Base-by-base conservation (phyloP, 2,888 invertebrate genomes). In the Melieria omissa region DNA sequence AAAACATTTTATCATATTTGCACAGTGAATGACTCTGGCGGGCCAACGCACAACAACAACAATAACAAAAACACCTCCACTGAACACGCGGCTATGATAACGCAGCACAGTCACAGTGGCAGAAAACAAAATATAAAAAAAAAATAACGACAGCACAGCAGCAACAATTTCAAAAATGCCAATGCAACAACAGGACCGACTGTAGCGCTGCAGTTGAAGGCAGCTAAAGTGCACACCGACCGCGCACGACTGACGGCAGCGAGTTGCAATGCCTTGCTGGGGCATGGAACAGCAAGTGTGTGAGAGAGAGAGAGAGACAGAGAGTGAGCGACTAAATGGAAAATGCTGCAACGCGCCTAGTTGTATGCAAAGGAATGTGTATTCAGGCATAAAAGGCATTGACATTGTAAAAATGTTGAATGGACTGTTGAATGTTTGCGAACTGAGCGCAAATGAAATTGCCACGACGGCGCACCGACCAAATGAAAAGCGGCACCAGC, bases 381-480 rank as follows among this genome's bases (percentile, higher is more conserved):
- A 76, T 77, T 78, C 77, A 78, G 76, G 77, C 78, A 78, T 76
- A 78, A 80, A 80, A 82, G 83, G 82, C 83, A 82, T 82, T 83
- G 82, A 84, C 83, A 83, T 83, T 81, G 80, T 73, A 73, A 76
- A 77, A 76, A 75, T 75, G 78, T 72, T 74, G 78, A 76, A 76
- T 78, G 73, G 74, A 78, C 74, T 78, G 76, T 16, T 16, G 16
- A 16, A 16, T 16, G 16, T 1, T 16, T 16, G 16, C 16, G 16
- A 16, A 16, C 16, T 16, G 16, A 16, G 16, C 16, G 16, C 16
- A 16, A 16, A 16, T 16, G 16, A 16, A 16, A 16, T 16, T 16
- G 16, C 16, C 16, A 16, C 16, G 16, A 16, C 16, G 16, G 16
- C 16, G 16, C 16, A 16, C 16, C 16, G 16, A 16, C 16, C 16